phyloP scores from a whole-genome alignment of 1,140 invertebrate genomes.

The Drosophila teissieri region DNA sequence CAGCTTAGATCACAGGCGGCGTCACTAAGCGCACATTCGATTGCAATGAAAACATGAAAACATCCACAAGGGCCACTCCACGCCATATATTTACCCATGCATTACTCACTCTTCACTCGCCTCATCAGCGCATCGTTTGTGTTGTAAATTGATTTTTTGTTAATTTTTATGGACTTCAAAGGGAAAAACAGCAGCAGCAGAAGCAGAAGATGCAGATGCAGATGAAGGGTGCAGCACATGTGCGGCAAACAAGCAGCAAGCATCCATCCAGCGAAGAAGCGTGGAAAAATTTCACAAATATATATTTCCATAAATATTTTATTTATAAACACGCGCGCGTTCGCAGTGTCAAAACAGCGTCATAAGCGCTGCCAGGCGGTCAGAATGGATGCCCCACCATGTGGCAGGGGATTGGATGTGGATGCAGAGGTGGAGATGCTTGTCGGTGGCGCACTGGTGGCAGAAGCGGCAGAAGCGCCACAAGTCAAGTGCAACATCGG shows the following conservation, averaged over 20 bases:
- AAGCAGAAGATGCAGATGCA: background rate
- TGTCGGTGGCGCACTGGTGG: constrained; percentile 29
- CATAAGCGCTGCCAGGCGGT: constrained; percentile 47
- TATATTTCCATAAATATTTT: constrained; percentile 65
- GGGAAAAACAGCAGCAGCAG: constrained; percentile 32
- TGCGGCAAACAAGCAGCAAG: constrained; percentile 3
- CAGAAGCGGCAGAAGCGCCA: constrained; percentile 64
- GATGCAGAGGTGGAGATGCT: background rate
- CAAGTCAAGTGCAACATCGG: constrained; percentile 71
- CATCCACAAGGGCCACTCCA: constrained; percentile 32
- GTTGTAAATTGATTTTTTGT: constrained; percentile 78
- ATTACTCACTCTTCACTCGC: constrained; percentile 20
- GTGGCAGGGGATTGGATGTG: background rate
- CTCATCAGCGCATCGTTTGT: constrained; percentile 78
- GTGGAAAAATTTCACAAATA: constrained; percentile 72
- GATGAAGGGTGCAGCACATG: constrained; percentile 68
- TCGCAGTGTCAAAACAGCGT: constrained; percentile 78
- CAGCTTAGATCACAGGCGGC: constrained; percentile 57
- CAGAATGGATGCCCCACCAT: constrained; percentile 16
- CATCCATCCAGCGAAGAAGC: constrained; percentile 30
- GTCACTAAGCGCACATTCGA: constrained; percentile 62
- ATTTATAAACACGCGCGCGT: constrained; percentile 80
- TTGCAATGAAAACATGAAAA: constrained; percentile 67
- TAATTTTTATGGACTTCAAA: constrained; percentile 82
- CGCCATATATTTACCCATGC: background rate